Base-by-base conservation (phyloP, 2,113 vertebrate genomes). In the Barbus barbus region DNA sequence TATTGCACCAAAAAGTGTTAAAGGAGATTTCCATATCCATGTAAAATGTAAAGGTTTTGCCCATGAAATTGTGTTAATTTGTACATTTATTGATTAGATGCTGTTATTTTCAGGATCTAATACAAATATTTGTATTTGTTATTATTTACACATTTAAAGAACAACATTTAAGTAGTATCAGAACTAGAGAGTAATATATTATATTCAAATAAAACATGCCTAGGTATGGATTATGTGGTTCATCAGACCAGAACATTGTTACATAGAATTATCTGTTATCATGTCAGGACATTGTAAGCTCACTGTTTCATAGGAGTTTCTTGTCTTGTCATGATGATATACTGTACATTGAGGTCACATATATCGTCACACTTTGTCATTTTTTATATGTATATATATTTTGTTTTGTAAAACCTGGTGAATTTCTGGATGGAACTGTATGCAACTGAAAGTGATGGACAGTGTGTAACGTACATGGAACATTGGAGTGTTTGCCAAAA, bases 281-380 rank as follows among this genome's bases (percentile, higher is more conserved):
- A n/a, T 67, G 3, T 16, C 77, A 86, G 53, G 44, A 78, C 28
- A 86, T 60, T 73, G 56, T 28, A 24, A 82, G 18, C 58, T 58
- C 20, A 44, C 12, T 74, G 51, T 58, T 44, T 24, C 36, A 41
- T 71, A 38, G 0, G 33, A 71, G 9, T 4, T 38, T 12, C 65
- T 36, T 69, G 33, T 36, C 14, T 38, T 41, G 51, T 44, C 41
- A 74, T 65, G 5, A 63, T 36, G 18, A 46, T 63, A 76, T 31
- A 65, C 1, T 51, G n/a, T n/a, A n/a, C n/a, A n/a, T 81, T 33
- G 1, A 1, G 78, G 61, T 80, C 11, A 46, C 77, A 48, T 41
- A 60, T 61, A 26, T 80, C 5, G 0, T 65, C 13, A 6, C 46
- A 12, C 2, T 22, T 80, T 48, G 24, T 81, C 20, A 41, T 78